These are phyloP conservation scores for Melieria omissa DNA, from an alignment of 2,888 invertebrate species.

Conservation along the genomic window DNA sequence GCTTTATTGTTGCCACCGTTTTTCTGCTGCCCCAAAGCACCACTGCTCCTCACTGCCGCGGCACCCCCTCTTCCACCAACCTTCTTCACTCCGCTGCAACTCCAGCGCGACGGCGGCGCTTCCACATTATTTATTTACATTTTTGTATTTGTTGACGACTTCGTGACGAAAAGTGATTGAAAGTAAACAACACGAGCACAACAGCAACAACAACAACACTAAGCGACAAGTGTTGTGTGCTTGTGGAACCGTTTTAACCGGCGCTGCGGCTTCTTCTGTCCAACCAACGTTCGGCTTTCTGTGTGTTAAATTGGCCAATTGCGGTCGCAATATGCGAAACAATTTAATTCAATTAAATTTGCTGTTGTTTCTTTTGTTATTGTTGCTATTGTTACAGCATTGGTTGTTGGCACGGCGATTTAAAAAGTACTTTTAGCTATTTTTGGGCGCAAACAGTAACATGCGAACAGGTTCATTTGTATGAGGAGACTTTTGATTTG, in stretches of 20 bases:
- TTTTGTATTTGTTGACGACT: conserved; percentile 53
- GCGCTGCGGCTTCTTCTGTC: conserved; percentile 11
- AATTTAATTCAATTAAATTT: conserved; percentile 61
- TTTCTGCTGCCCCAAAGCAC: not conserved
- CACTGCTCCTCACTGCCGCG: not conserved
- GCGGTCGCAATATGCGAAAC: conserved; percentile 55
- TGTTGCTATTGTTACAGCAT: conserved; percentile 32
- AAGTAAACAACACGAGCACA: conserved; percentile 56
- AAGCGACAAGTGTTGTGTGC: not conserved
- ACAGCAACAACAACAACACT: conserved; percentile 20
- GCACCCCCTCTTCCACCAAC: conserved; percentile 6
- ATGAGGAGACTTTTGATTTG: no score
- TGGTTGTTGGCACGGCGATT: not conserved
- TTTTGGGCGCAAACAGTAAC: no score
- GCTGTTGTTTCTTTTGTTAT: conserved; percentile 25
- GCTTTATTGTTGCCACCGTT: not conserved
- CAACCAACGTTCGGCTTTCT: conserved; percentile 45
- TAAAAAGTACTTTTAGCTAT: no score
- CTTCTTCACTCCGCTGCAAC: conserved; percentile 20
- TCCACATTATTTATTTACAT: conserved; percentile 55
- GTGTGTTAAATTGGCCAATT: conserved; percentile 61
- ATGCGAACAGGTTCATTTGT: no score
- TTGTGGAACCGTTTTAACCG: no score
- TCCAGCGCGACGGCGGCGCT: conserved; percentile 34
- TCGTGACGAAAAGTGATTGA: conserved; percentile 66